A percentile compares a stretch with the other conserved stretches of the same genome.
phyloP scores from a whole-genome alignment of 2,888 invertebrate genomes.

The Melanostoma mellinum region DNA sequence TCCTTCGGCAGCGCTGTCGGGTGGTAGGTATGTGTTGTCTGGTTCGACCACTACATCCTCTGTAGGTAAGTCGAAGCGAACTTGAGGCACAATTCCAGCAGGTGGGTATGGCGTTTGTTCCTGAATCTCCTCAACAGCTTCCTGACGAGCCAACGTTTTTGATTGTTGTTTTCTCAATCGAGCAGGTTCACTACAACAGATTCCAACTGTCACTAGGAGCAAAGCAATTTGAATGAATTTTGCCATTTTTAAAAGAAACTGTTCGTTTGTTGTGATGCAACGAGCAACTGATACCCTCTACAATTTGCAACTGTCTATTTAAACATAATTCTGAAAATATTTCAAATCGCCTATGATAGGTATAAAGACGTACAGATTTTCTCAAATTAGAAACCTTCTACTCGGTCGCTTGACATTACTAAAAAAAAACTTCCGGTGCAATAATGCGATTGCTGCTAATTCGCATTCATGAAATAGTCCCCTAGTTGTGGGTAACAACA shows the following conservation, averaged over 20 bases:
- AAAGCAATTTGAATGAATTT: conserved; percentile 52
- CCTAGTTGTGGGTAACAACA: conserved; percentile 27
- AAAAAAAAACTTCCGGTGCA: conserved; percentile 49
- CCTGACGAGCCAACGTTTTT: conserved; percentile 40
- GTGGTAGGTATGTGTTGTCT: conserved; percentile 76
- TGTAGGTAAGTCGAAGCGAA: conserved; percentile 78
- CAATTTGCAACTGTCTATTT: conserved; percentile 43
- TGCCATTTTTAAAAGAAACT: conserved; percentile 32
- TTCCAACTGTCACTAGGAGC: conserved; percentile 16
- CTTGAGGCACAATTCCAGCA: conserved; percentile 77
- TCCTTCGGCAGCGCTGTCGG: conserved; percentile 69
- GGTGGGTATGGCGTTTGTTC: conserved; percentile 78
- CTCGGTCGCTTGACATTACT: conserved; percentile 30
- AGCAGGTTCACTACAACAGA: conserved; percentile 42
- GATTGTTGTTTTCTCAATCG: conserved; percentile 45
- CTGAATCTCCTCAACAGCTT: conserved; percentile 43
- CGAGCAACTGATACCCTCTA: conserved; percentile 52
- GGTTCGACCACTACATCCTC: conserved; percentile 74
- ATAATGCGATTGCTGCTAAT: conserved; percentile 29
- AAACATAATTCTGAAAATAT: conserved; percentile 50
- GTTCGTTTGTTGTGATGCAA: conserved; percentile 32
- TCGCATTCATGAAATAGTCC: conserved; percentile 38
- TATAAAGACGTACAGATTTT: conserved; percentile 9
- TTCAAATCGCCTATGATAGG: conserved; percentile 6
- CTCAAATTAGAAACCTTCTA: conserved; percentile 59